Conservation (phyloP, 2,113 vertebrate species). For the Taurulus bubalis region DNA sequence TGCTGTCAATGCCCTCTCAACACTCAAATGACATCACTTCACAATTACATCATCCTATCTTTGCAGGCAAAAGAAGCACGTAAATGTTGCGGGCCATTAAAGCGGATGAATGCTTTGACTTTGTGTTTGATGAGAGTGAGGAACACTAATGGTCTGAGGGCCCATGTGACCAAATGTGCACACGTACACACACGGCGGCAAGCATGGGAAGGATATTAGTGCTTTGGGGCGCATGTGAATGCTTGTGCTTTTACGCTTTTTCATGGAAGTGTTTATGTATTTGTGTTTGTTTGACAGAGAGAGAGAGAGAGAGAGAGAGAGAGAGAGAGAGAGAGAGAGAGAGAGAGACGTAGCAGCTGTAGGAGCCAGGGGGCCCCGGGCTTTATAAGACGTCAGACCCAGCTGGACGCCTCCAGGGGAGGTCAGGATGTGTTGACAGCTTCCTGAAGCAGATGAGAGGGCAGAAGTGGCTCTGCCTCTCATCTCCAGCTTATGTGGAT, state of each 20-base stretch:
- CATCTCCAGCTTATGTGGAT: slow-evolving; percentile 43
- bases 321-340: slow-evolving; percentile 39
- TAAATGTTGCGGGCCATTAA: slow-evolving; percentile 16
- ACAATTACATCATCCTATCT: slow-evolving; percentile 39
- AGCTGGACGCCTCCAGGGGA: slow-evolving; percentile 74
- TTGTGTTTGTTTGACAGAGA: slow-evolving; percentile 39
- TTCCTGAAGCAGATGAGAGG: slow-evolving; percentile 58
- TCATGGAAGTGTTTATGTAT: slow-evolving; percentile 29
- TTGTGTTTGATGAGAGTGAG: slow-evolving; percentile 33
- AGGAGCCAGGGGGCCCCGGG: slow-evolving; percentile 40
- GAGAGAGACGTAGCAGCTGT: slow-evolving; percentile 66
- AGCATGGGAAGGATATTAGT: slow-evolving; percentile 13
- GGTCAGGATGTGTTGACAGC: slow-evolving; percentile 73
- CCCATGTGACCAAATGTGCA: slow-evolving; percentile 6
- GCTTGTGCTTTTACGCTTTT: slow-evolving; percentile 36
- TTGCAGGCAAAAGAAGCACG: slow-evolving; percentile 32
- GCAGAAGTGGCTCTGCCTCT: slow-evolving; percentile 59
- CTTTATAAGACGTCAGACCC: slow-evolving; percentile 66
- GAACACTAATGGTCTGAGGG: slow-evolving; percentile 11
- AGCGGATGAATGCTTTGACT: slow-evolving; percentile 41
- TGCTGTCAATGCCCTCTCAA: slow-evolving; percentile 10
- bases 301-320: slow-evolving; percentile 49
- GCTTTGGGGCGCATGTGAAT: slow-evolving; percentile 6
- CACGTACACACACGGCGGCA: not conserved
- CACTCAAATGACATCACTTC: slow-evolving; percentile 46